Evolutionary conservation across 1,140 invertebrate species (phyloP), one percentile per base, ranked within the genome.

Genomic region (Sipha flava): DNA sequence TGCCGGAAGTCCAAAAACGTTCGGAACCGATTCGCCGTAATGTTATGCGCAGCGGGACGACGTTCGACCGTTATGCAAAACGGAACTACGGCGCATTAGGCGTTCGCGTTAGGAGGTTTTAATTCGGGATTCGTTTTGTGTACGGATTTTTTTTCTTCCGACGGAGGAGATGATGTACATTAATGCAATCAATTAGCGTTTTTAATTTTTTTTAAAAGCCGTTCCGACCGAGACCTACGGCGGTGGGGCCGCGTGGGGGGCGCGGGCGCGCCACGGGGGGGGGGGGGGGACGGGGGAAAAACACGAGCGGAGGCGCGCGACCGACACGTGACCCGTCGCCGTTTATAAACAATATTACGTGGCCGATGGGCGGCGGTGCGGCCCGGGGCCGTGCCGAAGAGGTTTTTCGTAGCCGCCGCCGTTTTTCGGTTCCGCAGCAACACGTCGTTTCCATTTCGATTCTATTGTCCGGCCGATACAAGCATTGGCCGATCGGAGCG

Each of bases 141-240:
- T n/a, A n/a, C n/a, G 5, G 6, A 31, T 59, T 31, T 59, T 34
- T 7, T 2, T 40, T 21, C 3, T 5, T n/a, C n/a, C n/a, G n/a
- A n/a, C n/a, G n/a, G 34, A 1, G 12, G 31, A 21, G 62, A 12
- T n/a, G 26, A 14, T 9, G n/a, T n/a, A 21, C 62, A 40, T 66
- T 66, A 66, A 40, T 40, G 62, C 62, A 66, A 66, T 66, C 62
- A 66, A 66, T 66, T 66, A 66, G 57, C 26, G 31, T 59, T 59
- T 59, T 31, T 31, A 16, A 16, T 29, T n/a, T 34, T 66, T 40
- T 37, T 40, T 37, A 14, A 21, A 40, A 4, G 40, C 31, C 62
- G n/a, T 66, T 66, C 14, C 40, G 34, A 34, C 59, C 6, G 21
- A 7, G 18, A 10, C 14, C 40, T 64, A 34, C 59, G 18, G 21